Conservation (phyloP, 2,888 invertebrate species). For the Apamea sordens region DNA sequence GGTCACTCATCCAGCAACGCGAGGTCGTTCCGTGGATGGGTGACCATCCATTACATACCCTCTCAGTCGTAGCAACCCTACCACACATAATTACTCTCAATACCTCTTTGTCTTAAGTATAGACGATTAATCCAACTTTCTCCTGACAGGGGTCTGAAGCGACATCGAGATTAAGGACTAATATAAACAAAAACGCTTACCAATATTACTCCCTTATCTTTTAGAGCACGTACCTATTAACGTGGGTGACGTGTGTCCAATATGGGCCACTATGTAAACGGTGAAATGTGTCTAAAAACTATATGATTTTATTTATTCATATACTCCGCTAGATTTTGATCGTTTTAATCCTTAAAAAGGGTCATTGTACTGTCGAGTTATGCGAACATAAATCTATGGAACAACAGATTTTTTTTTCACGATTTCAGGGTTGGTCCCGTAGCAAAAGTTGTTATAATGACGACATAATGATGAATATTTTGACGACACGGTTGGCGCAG, state of each 20-base stretch:
- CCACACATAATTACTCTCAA: slow-evolving; percentile 44
- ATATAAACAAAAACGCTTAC: slow-evolving; percentile 50
- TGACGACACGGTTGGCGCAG: too few species aligned
- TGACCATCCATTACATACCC: background rate
- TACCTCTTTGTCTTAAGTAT: slow-evolving; percentile 58
- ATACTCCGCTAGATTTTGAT: too few species aligned
- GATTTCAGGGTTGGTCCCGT: too few species aligned
- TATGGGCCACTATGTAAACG: slow-evolving; percentile 12
- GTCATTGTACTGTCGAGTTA: too few species aligned
- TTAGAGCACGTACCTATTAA: slow-evolving; percentile 14
- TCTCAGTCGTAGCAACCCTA: slow-evolving; percentile 46
- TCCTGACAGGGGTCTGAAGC: slow-evolving; percentile 52
- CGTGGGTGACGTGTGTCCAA: slow-evolving; percentile 24
- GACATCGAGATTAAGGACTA: slow-evolving; percentile 37
- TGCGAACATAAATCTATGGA: too few species aligned
- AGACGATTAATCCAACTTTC: slow-evolving; percentile 51
- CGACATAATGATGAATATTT: too few species aligned
- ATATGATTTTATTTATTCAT: background rate
- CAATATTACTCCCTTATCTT: slow-evolving; percentile 36
- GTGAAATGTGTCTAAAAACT: background rate
- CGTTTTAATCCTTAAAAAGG: too few species aligned
- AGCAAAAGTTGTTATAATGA: too few species aligned
- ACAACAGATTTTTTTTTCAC: too few species aligned
- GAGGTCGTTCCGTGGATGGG: too few species aligned
- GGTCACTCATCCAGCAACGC: background rate